Conservation (phyloP, 2,888 invertebrate species). For the Mythimna ferrago region DNA sequence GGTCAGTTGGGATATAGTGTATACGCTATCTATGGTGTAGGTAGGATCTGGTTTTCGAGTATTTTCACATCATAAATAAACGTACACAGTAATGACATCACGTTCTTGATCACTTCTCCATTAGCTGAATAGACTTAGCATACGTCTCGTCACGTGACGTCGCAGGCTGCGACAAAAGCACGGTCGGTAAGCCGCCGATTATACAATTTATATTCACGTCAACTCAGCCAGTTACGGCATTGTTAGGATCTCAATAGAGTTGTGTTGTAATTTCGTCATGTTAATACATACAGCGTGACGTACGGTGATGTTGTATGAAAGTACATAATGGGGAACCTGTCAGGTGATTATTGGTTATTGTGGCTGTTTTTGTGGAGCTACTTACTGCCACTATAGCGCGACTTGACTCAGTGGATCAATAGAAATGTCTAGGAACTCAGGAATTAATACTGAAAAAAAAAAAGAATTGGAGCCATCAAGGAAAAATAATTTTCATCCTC, state of each 20-base stretch:
- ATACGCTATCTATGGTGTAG: too few relatives aligned
- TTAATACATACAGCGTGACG: slow-evolving; percentile 43
- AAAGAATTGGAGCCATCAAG: neutral
- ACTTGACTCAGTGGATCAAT: neutral
- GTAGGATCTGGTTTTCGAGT: too few relatives aligned
- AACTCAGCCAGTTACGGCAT: slow-evolving; percentile 54
- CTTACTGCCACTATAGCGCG: too few relatives aligned
- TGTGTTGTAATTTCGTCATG: slow-evolving; percentile 58
- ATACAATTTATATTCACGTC: slow-evolving; percentile 64
- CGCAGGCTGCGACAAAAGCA: slow-evolving; percentile 53
- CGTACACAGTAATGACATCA: slow-evolving; percentile 56
- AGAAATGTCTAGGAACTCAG: neutral
- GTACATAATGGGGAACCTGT: slow-evolving; percentile 1
- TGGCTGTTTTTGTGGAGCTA: neutral
- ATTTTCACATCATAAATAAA: slow-evolving; percentile 14
- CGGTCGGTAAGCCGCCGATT: slow-evolving; percentile 59
- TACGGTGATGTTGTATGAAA: slow-evolving; percentile 27
- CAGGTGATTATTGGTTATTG: slow-evolving; percentile 1
- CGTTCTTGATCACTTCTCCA: slow-evolving; percentile 58
- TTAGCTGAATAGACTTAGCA: slow-evolving; percentile 69
- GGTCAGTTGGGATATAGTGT: too few relatives aligned
- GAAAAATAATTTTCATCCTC: neutral
- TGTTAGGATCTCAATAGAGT: slow-evolving; percentile 58
- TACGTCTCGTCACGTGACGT: slow-evolving; percentile 48
- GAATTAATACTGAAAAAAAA: neutral